Base-by-base conservation (phyloP, 1,140 invertebrate species). In the Archivesica marissinica region DNA sequence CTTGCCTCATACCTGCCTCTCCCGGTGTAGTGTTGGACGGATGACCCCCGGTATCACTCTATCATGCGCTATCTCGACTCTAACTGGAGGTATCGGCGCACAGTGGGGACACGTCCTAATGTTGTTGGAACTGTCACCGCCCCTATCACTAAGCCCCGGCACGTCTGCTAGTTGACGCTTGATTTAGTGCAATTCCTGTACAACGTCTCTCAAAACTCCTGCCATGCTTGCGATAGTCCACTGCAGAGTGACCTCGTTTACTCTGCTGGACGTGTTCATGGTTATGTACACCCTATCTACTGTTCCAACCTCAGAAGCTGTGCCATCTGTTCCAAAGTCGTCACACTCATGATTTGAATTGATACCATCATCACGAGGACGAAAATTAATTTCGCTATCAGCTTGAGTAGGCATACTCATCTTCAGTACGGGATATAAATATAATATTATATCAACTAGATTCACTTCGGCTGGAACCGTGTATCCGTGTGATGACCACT, bases 321-420 rank as follows among this genome's bases (percentile, higher is more conserved):
- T 64, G 25, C 25, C 9, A 35, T 30, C 3, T n/a, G 6, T 64
- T 30, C 7, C 4, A 35, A 38, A 64, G 25, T 30, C n/a, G 61
- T 38, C n/a, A 64, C 2, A 35, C 35, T 30, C 25, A 7, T 30
- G 17, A 13, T 68, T 30, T 23, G 35, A 30, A 11, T 28, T 30
- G 33, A 30, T 20, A 6, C 3, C 2, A 6, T 38, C 23, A 2
- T 38, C 20, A 38, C 33, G 23, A 2, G 9, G 30, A 1, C 64
- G 30, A 44, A 68, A 68, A 20, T 2, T 68, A 20, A 68, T 68
- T 20, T 68, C 64, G 3, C 64, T 68, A 6, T 38, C 64, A 68
- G 39, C 64, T 4, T 3, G 64, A 20, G 20, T 6, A 2, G 64
- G 64, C 13, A 30, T 68, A 20, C 64, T 68, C 64, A 68, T 68